Conservation (phyloP, 1,140 invertebrate genomes). For the Dysdera silvatica region DNA sequence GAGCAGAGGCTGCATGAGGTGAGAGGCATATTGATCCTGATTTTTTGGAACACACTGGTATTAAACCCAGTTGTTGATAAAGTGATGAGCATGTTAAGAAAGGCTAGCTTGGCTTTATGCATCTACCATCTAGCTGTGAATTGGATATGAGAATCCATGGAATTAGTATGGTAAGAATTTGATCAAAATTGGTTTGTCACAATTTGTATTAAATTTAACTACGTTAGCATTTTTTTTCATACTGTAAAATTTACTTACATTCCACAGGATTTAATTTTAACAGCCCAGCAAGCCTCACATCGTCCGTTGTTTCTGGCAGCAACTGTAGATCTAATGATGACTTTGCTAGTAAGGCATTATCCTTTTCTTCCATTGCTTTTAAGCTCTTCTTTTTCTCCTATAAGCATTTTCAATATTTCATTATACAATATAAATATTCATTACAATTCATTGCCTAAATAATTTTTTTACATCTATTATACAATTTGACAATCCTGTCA, state of each 20-base stretch:
- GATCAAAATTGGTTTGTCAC: neutral
- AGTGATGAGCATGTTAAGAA: neutral
- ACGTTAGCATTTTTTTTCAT: no score
- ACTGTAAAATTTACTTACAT: constrained; percentile 8
- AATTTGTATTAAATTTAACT: neutral
- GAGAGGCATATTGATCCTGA: no score
- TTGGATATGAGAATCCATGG: no score
- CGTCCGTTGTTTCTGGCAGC: constrained; percentile 68
- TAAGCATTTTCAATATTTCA: constrained; percentile 30
- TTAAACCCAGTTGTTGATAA: no score
- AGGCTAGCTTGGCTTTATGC: neutral
- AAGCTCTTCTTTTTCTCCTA: constrained; percentile 58
- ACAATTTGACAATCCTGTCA: no score
- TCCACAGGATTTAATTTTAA: constrained; percentile 55
- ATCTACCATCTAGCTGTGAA: neutral
- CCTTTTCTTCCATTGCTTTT: constrained; percentile 56
- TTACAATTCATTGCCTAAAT: no score
- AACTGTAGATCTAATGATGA: constrained; percentile 63
- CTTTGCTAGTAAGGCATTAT: constrained; percentile 65
- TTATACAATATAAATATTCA: no score
- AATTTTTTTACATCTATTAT: no score
- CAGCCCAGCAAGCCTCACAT: constrained; percentile 65
- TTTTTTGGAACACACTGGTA: no score
- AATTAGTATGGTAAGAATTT: neutral
- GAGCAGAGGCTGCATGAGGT: no score